A percentile compares a stretch with the other conserved stretches of the same genome.
Evolutionary conservation across 2,113 vertebrate species (phyloP).

Genomic region (Platanista minor): DNA sequence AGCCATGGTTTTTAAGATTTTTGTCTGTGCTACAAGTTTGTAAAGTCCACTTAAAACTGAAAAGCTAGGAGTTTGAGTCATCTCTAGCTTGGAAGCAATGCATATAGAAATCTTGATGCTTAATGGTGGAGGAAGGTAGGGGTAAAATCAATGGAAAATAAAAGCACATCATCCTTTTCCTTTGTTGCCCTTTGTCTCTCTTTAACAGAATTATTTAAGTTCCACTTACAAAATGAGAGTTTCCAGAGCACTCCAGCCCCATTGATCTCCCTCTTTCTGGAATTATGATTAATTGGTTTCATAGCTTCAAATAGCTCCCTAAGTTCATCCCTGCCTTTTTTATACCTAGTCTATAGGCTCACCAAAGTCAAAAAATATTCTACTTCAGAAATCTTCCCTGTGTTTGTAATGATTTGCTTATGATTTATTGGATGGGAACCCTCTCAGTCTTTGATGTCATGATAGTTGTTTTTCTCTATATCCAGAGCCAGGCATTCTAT

Average conservation of each 20-base stretch:
- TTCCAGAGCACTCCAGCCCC: no score
- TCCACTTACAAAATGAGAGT: neutral
- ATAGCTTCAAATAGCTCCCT: neutral
- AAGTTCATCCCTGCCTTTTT: neutral
- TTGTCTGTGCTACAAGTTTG: neutral
- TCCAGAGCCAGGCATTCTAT: neutral
- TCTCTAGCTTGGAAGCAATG: neutral
- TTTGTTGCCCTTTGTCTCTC: neutral
- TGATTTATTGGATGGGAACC: neutral
- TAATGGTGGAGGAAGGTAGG: neutral
- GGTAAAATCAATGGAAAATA: neutral
- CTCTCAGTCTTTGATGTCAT: neutral
- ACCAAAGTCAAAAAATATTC: neutral
- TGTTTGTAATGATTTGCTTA: neutral
- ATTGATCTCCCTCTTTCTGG: neutral
- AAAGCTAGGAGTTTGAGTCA: neutral
- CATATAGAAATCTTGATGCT: neutral
- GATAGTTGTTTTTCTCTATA: neutral
- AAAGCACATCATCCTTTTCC: neutral
- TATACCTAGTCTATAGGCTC: neutral
- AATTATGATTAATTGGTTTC: neutral
- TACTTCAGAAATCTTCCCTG: neutral
- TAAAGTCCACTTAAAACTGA: neutral
- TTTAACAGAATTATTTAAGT: neutral
- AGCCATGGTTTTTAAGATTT: neutral